Evolutionary conservation across 2,888 invertebrate genomes (phyloP), one percentile per base, ranked within the genome.

Genomic region (Junonia oenone): DNA sequence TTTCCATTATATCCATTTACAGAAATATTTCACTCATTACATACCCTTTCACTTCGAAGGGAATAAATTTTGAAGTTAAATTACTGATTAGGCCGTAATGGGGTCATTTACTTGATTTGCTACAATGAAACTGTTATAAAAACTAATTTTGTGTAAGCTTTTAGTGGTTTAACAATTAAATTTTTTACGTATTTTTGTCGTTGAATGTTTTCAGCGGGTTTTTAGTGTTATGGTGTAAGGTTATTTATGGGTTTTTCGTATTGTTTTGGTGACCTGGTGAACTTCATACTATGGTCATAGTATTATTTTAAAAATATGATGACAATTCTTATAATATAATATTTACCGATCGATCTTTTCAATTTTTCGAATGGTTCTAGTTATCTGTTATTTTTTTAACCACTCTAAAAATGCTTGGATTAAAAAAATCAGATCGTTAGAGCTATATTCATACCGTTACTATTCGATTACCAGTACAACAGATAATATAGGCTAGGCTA

Each of bases 41-140:
- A 63, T 61, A 54, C 48, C 53, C 62, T 62, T 63, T 54, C 46
- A 55, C 51, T 51, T 47, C 54, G 55, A 54, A 43, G 46, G 49
- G 52, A 56, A 61, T 63, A 61, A 63, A 59, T 63, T 59, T 59
- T 49, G 37, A 43, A 57, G 55, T 56, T 56, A 59, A 55, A 48
- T 61, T 59, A 45, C 55, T 58, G 53, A 60, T 56, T 59, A 57
- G 53, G 50, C 9, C 29, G 27, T 55, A 63, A 63, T 63, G 55
- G 55, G 57, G 49, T 33, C 59, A 55, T 63, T 59, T 61, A 14
- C 59, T 55, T 55, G 55, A 59, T 59, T 59, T 58, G 61, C 59
- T 52, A 31, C 46, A 51, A 33, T 49, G 27, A 60, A 54, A 51
- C 26, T 27, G 17, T 29, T n/a, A 17, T 17, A 43, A 46, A 51